Base-by-base conservation (phyloP, 2,113 vertebrate genomes). In the Tenrec ecaudatus region DNA sequence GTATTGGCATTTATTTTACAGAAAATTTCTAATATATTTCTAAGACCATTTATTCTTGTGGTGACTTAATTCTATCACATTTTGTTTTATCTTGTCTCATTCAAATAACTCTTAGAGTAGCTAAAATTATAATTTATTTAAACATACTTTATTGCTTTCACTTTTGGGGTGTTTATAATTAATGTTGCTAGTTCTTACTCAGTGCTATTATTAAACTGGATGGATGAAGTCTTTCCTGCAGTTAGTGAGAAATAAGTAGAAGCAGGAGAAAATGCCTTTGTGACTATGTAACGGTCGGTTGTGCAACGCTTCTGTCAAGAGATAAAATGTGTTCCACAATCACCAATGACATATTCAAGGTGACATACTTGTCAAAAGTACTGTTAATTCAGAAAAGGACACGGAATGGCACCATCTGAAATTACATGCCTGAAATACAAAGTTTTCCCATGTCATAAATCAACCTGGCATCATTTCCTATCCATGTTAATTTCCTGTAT, bases 261-360 rank as follows among this genome's bases (percentile, higher is more conserved):
- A 40, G 40, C 7, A 87, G 22, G 71, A 36, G 68, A 96, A 96
- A 79, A 91, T 60, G 12, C 9, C 12, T 53, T 53, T 53, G 47
- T 10, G 47, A 53, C 9, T 53, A 88, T 92, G 81, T 8, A 96
- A 88, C n/a, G n/a, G 82, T 10, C n/a, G n/a, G 79, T 80, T 96
- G 93, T 16, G 82, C 95, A 94, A 15, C 78, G 29, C 84, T 97
- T 91, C n/a, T 95, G 80, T 68, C 57, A 93, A 66, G 86, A 97
- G 85, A 88, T 91, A 84, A 96, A 93, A 86, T 90, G 82, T 73
- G 12, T 82, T 95, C 83, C 94, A 96, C 97, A 97, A 95, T 85
- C 68, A 77, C 64, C 40, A 58, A 89, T 66, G 66, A 89, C 31
- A 82, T n/a, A 86, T 19, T 84, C 77, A 84, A 92, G 25, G 64